Conservation (phyloP, 2,113 vertebrate genomes). For the Uropsilus gracilis region DNA sequence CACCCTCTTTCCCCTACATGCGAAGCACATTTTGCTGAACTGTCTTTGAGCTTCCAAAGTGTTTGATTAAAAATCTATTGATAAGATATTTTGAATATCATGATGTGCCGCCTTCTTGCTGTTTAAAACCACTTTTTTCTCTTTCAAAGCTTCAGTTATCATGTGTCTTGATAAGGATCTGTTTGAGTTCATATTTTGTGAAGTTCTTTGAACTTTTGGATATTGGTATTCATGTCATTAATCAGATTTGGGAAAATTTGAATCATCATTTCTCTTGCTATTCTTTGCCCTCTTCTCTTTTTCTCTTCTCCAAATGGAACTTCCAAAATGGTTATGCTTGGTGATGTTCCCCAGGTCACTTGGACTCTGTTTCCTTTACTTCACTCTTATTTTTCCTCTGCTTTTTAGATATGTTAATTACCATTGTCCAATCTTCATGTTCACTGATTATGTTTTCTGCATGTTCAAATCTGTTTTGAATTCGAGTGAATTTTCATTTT, state of each 20-base stretch:
- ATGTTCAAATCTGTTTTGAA: not conserved
- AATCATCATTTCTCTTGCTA: not conserved
- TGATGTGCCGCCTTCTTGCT: not conserved
- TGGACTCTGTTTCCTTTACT: too few species aligned
- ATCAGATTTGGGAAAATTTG: not conserved
- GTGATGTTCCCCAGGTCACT: too few species aligned
- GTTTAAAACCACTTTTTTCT: not conserved
- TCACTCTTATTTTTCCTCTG: too few species aligned
- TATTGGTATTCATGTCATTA: not conserved
- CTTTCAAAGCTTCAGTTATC: not conserved
- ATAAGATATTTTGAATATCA: not conserved
- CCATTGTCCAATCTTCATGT: too few species aligned
- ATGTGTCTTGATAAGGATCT: not conserved
- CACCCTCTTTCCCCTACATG: too few species aligned
- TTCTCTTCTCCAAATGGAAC: too few species aligned
- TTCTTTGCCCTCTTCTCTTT: too few species aligned
- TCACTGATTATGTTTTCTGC: too few species aligned
- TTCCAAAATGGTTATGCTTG: too few species aligned
- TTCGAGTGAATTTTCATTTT: not conserved
- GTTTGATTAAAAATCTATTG: not conserved
- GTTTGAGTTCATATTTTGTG: not conserved
- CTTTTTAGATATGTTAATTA: too few species aligned
- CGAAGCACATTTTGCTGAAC: too few species aligned
- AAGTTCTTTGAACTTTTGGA: not conserved
- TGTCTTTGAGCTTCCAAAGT: not conserved